Evolutionary conservation across 1,140 invertebrate species (phyloP), one percentile per base, ranked within the genome.

Genomic region (Drusus annulatus): DNA sequence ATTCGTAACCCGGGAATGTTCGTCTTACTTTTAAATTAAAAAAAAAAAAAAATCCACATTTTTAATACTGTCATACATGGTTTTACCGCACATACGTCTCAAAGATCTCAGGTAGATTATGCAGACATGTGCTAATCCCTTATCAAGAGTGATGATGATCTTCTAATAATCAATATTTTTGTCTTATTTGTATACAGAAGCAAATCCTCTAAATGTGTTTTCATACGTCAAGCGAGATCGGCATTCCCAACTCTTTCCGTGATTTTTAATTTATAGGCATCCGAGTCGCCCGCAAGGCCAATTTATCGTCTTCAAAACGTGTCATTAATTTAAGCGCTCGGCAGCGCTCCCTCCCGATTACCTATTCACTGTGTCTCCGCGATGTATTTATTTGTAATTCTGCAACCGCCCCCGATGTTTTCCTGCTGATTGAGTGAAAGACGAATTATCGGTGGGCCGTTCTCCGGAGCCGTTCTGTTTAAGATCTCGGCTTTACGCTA

Each of bases 301-400:
- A 80, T 82, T 82, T 79, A 82, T 82, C 78, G 81, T 77, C 76
- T 80, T 80, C 78, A 82, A 80, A 82, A 82, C 78, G 71, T 82
- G 81, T 82, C 81, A 80, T 82, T 75, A 82, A 82, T 82, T 78
- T 79, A 76, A 77, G 31, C 62, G 17, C 23, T 71, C 25, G 50
- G 50, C 68, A 36, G 60, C 80, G 23, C 73, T 58, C 78, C 63
- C 74, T 69, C 54, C 62, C 76, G 73, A 82, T 82, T 80, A 45
- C 36, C 36, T 45, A 77, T 77, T 80, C 78, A 77, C 71, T 63
- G 81, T 78, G 81, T 80, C 79, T 77, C 75, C 60, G 31, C 36
- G 60, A 63, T 77, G 75, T 65, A 52, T 82, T 82, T 82, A 77
- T 82, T 82, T 82, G 81, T 80, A 65, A 76, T 76, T 76, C 73